Evolutionary conservation across 2,888 invertebrate species (phyloP).

Genomic region (Lamellibrachia satsuma): DNA sequence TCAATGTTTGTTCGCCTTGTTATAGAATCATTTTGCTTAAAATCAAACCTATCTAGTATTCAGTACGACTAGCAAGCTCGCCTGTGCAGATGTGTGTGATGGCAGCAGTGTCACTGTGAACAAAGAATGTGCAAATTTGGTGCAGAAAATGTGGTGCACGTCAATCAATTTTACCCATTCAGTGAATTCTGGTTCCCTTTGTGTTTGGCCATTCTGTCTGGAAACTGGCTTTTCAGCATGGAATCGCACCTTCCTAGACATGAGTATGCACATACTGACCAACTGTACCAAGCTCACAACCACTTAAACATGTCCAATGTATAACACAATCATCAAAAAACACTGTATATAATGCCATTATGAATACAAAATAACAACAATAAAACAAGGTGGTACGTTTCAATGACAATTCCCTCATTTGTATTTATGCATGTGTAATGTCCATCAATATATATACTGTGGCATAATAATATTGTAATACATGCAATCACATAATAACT

Average conservation of each 20-base stretch:
- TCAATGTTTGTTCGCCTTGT: no score
- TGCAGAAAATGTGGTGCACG: background rate
- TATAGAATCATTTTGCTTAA: no score
- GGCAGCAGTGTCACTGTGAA: background rate
- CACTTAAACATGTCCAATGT: no score
- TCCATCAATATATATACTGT: background rate
- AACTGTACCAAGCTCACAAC: no score
- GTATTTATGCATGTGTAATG: no score
- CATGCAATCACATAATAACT: background rate
- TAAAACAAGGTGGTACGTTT: no score
- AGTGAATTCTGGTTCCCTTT: slow-evolving; percentile 19
- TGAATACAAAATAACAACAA: no score
- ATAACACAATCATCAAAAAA: no score
- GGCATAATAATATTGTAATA: background rate
- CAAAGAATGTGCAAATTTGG: background rate
- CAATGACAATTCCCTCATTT: no score
- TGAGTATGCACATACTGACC: background rate
- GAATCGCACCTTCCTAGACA: slow-evolving; percentile 27
- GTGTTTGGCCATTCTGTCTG: slow-evolving; percentile 20
- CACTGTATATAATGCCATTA: no score
- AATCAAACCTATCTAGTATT: no score
- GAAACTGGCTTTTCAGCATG: slow-evolving; percentile 13
- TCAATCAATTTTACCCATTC: slow-evolving; percentile 24
- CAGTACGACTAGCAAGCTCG: background rate
- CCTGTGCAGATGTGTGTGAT: background rate